Base-by-base conservation (phyloP, 2,113 vertebrate genomes). In the Podiceps cristatus region DNA sequence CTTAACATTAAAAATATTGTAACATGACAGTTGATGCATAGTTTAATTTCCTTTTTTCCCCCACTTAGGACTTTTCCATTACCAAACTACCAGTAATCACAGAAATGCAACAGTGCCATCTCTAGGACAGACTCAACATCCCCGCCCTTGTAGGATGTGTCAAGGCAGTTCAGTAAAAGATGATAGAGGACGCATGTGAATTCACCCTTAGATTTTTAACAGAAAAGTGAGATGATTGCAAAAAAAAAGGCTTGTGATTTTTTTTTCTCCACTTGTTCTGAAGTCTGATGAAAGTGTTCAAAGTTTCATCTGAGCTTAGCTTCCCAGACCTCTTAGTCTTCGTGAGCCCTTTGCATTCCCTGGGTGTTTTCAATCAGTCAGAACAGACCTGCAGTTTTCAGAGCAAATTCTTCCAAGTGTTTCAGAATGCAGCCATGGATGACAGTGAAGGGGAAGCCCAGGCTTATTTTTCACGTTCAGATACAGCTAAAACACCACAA, bases 41-140 rank as follows among this genome's bases (percentile, higher is more conserved):
- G 84, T 69, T 90, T 88, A 71, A 94, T 97, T 96, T 90, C 74
- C 73, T 90, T 88, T 93, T 64, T 5, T 25, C 42, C 84, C 35
- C 23, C 82, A 95, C 74, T 97, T 67, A 93, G 67, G 59, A 87
- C 20, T 73, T 66, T 40, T 72, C 58, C 53, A 18, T 23, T 22
- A n/a, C 45, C 66, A 79, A 47, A 31, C 13, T 44, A 22, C 59
- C 7, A 23, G 45, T 1, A 24, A 78, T 40, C 72, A 96, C 49
- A 58, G 93, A 95, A 86, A 94, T 77, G 74, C 98, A 97, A 98
- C 96, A 98, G 84, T 97, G 96, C 98, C 98, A 98, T 93, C 98
- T 98, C 95, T 97, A 81, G 98, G 98, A 72, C 40, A 75, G 55
- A 69, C 7, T 33, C 18, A 4, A 4, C 66, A 78, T 93, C 47